Conservation (phyloP, 2,888 invertebrate species). For the Achlya flavicornis region DNA sequence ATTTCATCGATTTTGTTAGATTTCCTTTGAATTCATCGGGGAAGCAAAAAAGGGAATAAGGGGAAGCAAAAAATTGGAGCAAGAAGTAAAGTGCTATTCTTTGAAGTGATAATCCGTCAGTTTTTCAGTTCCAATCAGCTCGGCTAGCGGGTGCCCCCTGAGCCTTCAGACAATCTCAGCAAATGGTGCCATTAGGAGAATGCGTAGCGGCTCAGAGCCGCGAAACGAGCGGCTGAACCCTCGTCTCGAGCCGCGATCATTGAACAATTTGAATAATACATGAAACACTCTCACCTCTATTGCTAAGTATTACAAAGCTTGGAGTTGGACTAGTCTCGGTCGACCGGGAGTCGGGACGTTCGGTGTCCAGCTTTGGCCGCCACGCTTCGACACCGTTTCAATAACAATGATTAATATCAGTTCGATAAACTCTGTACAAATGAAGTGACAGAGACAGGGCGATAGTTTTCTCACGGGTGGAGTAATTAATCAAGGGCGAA, state of each 20-base stretch:
- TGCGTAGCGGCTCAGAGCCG: slow-evolving; percentile 47
- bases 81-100: slow-evolving; percentile 29
- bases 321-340: background rate
- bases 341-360: background rate
- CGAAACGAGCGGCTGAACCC: slow-evolving; percentile 52
- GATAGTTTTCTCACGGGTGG: slow-evolving; percentile 70
- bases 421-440: slow-evolving; percentile 58
- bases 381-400: slow-evolving; percentile 16
- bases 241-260: slow-evolving; percentile 50
- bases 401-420: slow-evolving; percentile 51
- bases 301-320: slow-evolving; percentile 16
- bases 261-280: slow-evolving; percentile 75
- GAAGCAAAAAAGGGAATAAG: background rate
- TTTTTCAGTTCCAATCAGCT: slow-evolving; percentile 49
- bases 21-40: slow-evolving; percentile 1
- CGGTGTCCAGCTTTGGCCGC: background rate
- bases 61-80: background rate
- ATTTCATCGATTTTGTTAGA: background rate
- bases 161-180: slow-evolving; percentile 60
- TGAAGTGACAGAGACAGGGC: slow-evolving; percentile 59
- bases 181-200: slow-evolving; percentile 69
- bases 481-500: slow-evolving; percentile 70
- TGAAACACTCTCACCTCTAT: slow-evolving; percentile 53
- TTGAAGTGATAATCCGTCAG: slow-evolving; percentile 28
- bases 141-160: slow-evolving; percentile 45